These are phyloP conservation scores for Stomatorhinus ivindoensis DNA, from an alignment of 2,113 vertebrate genomes.

Conservation along the genomic window DNA sequence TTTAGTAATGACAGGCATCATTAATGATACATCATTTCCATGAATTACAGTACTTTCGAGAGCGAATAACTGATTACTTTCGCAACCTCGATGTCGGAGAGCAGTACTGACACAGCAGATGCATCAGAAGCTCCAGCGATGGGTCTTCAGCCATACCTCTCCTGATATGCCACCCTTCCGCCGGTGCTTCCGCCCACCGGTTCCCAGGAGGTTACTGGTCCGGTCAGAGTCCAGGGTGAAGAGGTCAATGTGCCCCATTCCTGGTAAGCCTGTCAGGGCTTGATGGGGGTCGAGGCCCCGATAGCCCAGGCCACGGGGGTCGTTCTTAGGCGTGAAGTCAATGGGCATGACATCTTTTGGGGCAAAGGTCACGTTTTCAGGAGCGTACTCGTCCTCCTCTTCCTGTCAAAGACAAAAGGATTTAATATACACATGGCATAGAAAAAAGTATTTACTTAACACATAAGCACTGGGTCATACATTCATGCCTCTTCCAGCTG, in stretches of 20 bases:
- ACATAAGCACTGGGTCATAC: neutral
- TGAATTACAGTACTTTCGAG: neutral
- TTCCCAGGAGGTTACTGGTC: slow-evolving; percentile 61
- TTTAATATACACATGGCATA: neutral
- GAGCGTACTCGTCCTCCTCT: slow-evolving; percentile 76
- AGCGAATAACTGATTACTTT: neutral
- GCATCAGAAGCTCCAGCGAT: neutral
- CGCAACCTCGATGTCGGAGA: neutral
- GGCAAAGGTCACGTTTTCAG: slow-evolving; percentile 84
- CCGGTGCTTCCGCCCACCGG: slow-evolving; percentile 43
- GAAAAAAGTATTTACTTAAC: neutral
- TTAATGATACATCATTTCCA: neutral
- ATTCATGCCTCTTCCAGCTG: neutral
- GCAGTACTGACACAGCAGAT: neutral
- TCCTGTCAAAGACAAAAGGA: slow-evolving; percentile 41
- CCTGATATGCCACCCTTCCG: slow-evolving; percentile 79
- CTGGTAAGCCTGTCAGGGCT: slow-evolving; percentile 61
- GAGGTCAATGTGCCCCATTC: slow-evolving; percentile 59
- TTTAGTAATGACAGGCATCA: neutral
- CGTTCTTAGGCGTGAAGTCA: slow-evolving; percentile 71
- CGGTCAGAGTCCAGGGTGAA: slow-evolving; percentile 61
- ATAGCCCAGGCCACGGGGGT: slow-evolving; percentile 85
- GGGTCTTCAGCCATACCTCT: slow-evolving; percentile 58
- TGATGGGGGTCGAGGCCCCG: slow-evolving; percentile 75
- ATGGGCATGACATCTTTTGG: slow-evolving; percentile 84